Evolutionary conservation across 2,888 invertebrate species (phyloP).

Genomic region (Dynastes tityus): DNA sequence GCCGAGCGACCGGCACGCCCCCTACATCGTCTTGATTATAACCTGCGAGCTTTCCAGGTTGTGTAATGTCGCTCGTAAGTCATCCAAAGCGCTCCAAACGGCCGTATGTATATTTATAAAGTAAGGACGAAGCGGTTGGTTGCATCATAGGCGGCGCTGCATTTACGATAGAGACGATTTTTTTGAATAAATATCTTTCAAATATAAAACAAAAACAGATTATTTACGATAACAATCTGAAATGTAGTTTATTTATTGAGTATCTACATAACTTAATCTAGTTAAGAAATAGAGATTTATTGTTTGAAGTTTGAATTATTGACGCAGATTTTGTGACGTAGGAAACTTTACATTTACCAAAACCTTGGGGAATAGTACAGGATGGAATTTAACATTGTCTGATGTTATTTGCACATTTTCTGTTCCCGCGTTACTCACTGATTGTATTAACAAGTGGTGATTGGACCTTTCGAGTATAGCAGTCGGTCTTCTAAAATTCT

Average conservation of each 20-base stretch:
- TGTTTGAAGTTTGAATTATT: too few species aligned
- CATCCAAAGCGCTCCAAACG: slow-evolving; percentile 37
- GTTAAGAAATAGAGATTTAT: too few species aligned
- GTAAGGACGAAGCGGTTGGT: slow-evolving; percentile 26
- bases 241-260: background rate
- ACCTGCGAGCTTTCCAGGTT: slow-evolving; percentile 44
- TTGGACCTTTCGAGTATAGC: too few species aligned
- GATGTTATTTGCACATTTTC: too few species aligned
- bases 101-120: slow-evolving; percentile 40
- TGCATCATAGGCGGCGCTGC: slow-evolving; percentile 1
- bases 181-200: slow-evolving; percentile 6
- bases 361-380: too few species aligned
- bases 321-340: too few species aligned
- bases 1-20: slow-evolving; percentile 35
- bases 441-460: too few species aligned
- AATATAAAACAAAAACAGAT: background rate
- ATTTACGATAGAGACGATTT: background rate
- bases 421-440: too few species aligned
- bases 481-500: too few species aligned
- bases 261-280: background rate
- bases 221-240: background rate
- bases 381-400: too few species aligned
- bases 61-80: slow-evolving; percentile 44
- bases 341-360: too few species aligned
- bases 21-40: slow-evolving; percentile 43